Evolutionary conservation across 2,888 invertebrate genomes (phyloP).

Genomic region (Agriopis leucophaearia): DNA sequence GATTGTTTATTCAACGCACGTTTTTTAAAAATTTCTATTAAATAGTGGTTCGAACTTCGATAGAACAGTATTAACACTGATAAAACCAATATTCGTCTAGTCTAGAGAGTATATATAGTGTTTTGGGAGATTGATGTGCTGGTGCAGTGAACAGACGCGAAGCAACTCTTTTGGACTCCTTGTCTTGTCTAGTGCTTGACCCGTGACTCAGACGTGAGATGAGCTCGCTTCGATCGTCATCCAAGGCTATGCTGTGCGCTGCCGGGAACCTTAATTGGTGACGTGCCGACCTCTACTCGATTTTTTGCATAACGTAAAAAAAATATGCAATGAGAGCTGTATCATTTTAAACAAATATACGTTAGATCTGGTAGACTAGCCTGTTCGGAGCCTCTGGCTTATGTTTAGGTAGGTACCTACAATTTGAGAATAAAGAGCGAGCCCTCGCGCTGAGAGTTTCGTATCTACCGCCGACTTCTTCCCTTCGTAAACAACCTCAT

Average conservation of each 20-base stretch:
- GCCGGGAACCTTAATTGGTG: conserved; percentile 70
- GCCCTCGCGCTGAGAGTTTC: neutral
- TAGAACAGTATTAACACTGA: conserved; percentile 5
- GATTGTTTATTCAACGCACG: conserved; percentile 37
- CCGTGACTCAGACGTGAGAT: conserved; percentile 6
- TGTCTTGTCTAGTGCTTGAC: neutral
- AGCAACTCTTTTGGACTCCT: neutral
- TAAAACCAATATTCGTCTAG: neutral
- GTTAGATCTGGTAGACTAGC: conserved; percentile 58
- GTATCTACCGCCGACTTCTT: neutral
- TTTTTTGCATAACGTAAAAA: conserved; percentile 68
- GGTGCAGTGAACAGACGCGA: neutral
- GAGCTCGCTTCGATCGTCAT: conserved; percentile 43
- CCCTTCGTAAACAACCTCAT: neutral
- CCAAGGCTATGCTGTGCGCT: conserved; percentile 62
- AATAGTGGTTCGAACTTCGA: conserved; percentile 20
- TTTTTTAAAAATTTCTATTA: conserved; percentile 6
- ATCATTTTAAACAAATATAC: conserved; percentile 58
- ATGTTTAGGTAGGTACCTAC: neutral
- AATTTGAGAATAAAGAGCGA: neutral
- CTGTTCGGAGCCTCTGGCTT: conserved; percentile 42
- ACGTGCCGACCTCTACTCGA: conserved; percentile 71
- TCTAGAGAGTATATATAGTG: neutral
- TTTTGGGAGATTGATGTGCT: neutral
- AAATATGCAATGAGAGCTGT: conserved; percentile 68